Percentiles rank a stretch among this genome's conserved stretches.
phyloP scores from a whole-genome alignment of 2,888 invertebrate genomes.

The Lepidocyrtinus sp. region DNA sequence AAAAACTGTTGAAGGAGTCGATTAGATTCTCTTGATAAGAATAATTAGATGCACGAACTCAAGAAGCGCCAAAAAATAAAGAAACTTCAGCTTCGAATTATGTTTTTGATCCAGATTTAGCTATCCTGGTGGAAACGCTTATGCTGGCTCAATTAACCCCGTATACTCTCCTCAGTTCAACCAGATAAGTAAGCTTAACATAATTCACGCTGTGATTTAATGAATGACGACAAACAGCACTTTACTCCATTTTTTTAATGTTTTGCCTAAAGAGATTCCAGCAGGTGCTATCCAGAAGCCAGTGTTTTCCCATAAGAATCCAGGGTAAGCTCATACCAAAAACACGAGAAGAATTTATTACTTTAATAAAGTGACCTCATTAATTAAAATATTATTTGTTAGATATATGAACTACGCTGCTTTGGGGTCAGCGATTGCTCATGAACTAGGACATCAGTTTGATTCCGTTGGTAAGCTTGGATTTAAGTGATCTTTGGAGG shows the following conservation, averaged over 20 bases:
- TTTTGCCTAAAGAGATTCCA: background rate
- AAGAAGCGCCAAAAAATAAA: too few relatives aligned
- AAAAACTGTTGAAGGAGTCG: too few relatives aligned
- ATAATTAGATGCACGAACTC: background rate
- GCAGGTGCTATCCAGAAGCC: constrained; percentile 41
- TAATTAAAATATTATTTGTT: background rate
- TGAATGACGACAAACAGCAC: background rate
- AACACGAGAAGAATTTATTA: background rate
- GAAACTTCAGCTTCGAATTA: constrained; percentile 1
- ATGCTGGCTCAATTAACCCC: constrained; percentile 43
- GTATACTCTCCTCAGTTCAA: constrained; percentile 47
- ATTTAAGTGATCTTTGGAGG: too few relatives aligned
- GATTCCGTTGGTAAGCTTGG: constrained; percentile 40
- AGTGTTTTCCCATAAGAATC: constrained; percentile 47
- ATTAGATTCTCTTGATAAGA: background rate
- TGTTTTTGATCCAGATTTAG: constrained; percentile 30
- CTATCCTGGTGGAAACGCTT: constrained; percentile 42
- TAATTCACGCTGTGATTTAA: too few relatives aligned
- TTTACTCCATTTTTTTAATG: background rate
- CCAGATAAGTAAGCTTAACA: constrained; percentile 44
- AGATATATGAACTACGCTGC: constrained; percentile 53
- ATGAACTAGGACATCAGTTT: constrained; percentile 41
- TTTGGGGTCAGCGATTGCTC: constrained; percentile 33
- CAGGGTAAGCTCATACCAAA: constrained; percentile 30
- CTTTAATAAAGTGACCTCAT: background rate